These are phyloP conservation scores for Danionella dracula DNA, from an alignment of 2,797 vertebrate species.

Conservation along the genomic window DNA sequence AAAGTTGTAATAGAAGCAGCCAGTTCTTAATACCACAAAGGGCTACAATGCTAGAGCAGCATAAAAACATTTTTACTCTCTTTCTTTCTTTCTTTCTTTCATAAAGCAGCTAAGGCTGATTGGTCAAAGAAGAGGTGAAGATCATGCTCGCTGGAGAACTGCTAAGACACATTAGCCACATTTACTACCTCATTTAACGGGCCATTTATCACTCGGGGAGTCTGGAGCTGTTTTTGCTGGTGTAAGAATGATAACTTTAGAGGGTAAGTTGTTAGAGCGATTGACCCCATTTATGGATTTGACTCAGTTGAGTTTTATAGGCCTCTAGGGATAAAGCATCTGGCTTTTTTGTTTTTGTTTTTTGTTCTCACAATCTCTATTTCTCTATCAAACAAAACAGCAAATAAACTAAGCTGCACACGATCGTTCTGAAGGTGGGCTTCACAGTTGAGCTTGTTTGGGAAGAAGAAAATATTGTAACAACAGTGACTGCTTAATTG, in stretches of 20 bases:
- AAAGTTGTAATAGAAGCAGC: no score
- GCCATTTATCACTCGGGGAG: conserved; percentile 19
- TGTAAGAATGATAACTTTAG: conserved; percentile 22
- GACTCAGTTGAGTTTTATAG: conserved; percentile 9
- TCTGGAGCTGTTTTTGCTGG: conserved; percentile 8
- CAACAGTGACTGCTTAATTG: background rate
- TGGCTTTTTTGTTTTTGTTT: conserved; percentile 1
- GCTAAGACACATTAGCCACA: conserved; percentile 28
- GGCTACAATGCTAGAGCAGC: no score
- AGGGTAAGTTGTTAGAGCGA: conserved; percentile 13
- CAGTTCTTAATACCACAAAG: no score
- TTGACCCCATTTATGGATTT: conserved; percentile 31
- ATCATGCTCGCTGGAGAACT: background rate
- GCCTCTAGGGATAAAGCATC: background rate
- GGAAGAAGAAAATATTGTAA: background rate
- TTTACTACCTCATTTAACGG: conserved; percentile 20
- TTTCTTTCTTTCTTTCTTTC: background rate
- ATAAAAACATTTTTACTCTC: no score
- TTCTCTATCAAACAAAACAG: background rate
- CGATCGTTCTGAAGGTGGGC: conserved; percentile 1
- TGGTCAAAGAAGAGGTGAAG: background rate
- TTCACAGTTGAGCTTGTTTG: conserved; percentile 18
- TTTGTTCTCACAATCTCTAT: background rate
- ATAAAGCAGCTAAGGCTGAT: background rate
- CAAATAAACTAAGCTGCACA: background rate